These are phyloP conservation scores for Timandra comae DNA, from an alignment of 2,888 invertebrate species.

Conservation along the genomic window DNA sequence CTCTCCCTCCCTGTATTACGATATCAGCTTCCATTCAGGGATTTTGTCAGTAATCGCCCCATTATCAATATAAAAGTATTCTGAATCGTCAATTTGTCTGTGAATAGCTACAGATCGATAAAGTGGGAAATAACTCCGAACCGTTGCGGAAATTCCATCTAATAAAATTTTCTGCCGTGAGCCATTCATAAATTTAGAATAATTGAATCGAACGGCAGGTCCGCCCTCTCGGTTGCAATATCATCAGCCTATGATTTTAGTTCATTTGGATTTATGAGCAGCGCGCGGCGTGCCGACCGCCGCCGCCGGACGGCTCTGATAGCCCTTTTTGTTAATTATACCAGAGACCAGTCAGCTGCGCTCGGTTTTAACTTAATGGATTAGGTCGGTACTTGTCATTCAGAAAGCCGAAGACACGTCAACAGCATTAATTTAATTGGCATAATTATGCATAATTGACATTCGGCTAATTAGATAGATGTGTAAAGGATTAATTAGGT, in stretches of 20 bases:
- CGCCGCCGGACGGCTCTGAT: constrained; percentile 20
- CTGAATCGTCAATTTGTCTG: constrained; percentile 40
- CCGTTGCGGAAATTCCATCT: constrained; percentile 51
- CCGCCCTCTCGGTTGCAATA: constrained; percentile 45
- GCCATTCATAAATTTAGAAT: constrained; percentile 64
- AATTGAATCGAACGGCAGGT: constrained; percentile 62
- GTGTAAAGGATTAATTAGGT: constrained; percentile 1
- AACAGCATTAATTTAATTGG: constrained; percentile 49
- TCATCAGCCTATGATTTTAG: constrained; percentile 51
- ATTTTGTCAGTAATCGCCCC: constrained; percentile 29
- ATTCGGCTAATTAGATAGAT: constrained; percentile 27
- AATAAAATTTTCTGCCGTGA: constrained; percentile 59
- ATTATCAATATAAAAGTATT: constrained; percentile 32
- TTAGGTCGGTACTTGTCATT: constrained; percentile 41
- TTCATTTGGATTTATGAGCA: constrained; percentile 42
- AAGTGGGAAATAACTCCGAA: constrained; percentile 51
- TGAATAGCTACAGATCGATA: constrained; percentile 47
- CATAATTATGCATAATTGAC: constrained; percentile 36
- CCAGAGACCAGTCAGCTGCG: constrained; percentile 31
- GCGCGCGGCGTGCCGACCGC: neutral
- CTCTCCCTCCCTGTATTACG: constrained; percentile 29
- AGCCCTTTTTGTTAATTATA: constrained; percentile 50
- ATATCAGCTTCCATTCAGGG: constrained; percentile 27
- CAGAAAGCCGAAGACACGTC: constrained; percentile 33
- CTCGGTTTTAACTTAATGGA: constrained; percentile 45